Base-by-base conservation (phyloP, 2,797 vertebrate species). In the Gymnothorax reevesii region DNA sequence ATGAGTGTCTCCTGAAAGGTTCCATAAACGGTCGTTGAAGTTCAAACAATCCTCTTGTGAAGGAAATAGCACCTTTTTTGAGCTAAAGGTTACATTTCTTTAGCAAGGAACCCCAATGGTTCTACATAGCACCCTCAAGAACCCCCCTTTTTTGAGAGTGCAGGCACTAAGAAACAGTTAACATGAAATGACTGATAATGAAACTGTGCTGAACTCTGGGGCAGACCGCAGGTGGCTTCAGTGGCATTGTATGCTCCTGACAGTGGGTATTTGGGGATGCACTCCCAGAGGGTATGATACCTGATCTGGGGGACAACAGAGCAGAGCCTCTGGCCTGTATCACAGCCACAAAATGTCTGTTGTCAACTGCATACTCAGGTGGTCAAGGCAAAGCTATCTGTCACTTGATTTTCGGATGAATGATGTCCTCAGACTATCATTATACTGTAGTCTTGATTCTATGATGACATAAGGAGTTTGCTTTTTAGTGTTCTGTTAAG, bases 181-280 rank as follows among this genome's bases (percentile, higher is more conserved):
- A 79, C 8, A 57, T 79, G 75, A 8, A 79, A 80, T 9, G 57
- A 22, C 20, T 12, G 71, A 42, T 20, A 9, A 84, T n/a, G 42
- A 20, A 59, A 49, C 12, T 20, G 3, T 64, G 57, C 42, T 42
- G 75, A 73, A 79, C 42, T 59, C 69, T 25, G 55, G 49, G 12
- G 33, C 80, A 71, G 54, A 20, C 87, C 84, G 85, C 85, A 88
- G 87, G 87, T 69, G 85, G 87, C 27, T 5, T 62, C 84, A 83
- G 73, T 77, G 73, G 52, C 27, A 0, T 13, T 33, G 9, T 42
- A 10, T 66, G 64, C 12, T 66, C 17, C 22, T 1, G 5, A 22
- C 17, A 66, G 5, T 66, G 59, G 8, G 17, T 42, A 33, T 10
- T 42, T 25, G 15, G 27, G 15, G 27, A 25, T 13, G 33, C 17